Evolutionary conservation across 2,797 vertebrate genomes (phyloP).

Genomic region (Microctenopoma steveboyesi): DNA sequence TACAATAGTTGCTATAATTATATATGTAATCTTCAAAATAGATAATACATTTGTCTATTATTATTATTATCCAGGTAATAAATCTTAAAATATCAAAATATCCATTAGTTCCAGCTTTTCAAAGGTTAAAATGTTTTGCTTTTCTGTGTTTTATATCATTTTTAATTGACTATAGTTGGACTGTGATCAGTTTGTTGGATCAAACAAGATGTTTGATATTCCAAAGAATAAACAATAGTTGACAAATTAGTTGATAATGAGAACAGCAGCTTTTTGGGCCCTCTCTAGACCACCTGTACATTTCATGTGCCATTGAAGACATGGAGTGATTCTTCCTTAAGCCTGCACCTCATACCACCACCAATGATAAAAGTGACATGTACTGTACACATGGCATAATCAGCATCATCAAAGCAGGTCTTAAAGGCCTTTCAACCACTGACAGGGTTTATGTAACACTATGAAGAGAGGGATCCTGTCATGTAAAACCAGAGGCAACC

Average conservation of each 20-base stretch:
- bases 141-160: too few relatives aligned
- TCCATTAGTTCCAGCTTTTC: too few relatives aligned
- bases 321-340: background rate
- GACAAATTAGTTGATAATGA: background rate
- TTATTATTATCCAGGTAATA: background rate
- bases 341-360: background rate
- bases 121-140: background rate
- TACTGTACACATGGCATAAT: background rate
- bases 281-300: background rate
- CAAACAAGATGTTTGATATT: background rate
- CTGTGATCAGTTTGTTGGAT: background rate
- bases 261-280: background rate
- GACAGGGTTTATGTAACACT: conserved; percentile 16
- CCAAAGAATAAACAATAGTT: too few relatives aligned
- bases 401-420: background rate
- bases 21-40: background rate
- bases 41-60: too few relatives aligned
- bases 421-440: conserved; percentile 6
- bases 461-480: conserved; percentile 24
- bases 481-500: conserved; percentile 12
- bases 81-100: background rate
- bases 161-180: too few relatives aligned
- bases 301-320: background rate
- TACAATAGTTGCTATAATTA: background rate
- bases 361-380: conserved; percentile 17